phyloP scores from a whole-genome alignment of 2,113 vertebrate species.

The Sminthopsis crassicaudata region DNA sequence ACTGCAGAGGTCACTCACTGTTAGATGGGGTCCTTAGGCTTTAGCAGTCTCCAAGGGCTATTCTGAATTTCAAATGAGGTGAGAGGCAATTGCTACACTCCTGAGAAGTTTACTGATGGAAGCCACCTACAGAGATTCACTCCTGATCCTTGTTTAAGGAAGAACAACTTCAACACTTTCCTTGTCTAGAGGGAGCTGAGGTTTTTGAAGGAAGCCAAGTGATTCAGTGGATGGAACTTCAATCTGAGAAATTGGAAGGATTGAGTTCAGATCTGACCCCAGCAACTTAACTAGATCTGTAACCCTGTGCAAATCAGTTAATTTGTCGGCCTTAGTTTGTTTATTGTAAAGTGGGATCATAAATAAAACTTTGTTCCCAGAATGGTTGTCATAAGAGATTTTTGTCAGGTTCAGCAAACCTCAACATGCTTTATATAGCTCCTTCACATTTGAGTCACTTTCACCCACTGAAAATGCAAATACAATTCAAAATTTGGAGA shows the following conservation, averaged over 20 bases:
- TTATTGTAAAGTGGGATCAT: background rate
- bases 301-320: background rate
- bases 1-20: slow-evolving; percentile 38
- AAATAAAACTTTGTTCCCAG: background rate
- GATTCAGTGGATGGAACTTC: background rate
- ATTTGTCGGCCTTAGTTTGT: too few relatives aligned
- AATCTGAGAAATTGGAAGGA: background rate
- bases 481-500: background rate
- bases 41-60: slow-evolving; percentile 33
- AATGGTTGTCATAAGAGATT: background rate
- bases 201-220: background rate
- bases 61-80: slow-evolving; percentile 46
- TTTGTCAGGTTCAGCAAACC: background rate
- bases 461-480: background rate
- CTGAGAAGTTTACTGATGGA: background rate
- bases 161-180: background rate
- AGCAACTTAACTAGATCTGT: background rate
- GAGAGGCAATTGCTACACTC: background rate
- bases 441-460: background rate
- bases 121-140: background rate
- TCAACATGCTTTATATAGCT: background rate
- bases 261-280: background rate
- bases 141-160: background rate
- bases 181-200: background rate
- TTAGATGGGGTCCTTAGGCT: slow-evolving; percentile 26